Evolutionary conservation across 1,140 invertebrate genomes (phyloP), one percentile per base, ranked within the genome.

Genomic region (Pinna nobilis): DNA sequence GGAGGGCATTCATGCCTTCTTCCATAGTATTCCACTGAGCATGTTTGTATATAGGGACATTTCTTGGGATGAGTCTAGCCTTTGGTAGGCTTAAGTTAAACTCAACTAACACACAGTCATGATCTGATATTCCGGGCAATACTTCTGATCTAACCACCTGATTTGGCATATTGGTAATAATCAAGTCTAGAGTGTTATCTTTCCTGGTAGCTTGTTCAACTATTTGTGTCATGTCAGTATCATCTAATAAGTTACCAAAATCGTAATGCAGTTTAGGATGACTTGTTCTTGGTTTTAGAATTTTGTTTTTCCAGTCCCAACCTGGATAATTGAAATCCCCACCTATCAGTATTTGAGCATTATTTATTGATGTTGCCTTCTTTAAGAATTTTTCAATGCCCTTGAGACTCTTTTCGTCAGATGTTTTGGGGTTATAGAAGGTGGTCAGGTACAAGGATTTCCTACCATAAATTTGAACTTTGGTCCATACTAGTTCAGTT

Each of bases 401-500:
- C 18, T 57, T n/a, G 4, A 66, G 18, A 25, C 70, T 72, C 35
- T 66, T 20, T 37, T 72, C 61, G 59, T 72, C 53, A 33, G 63
- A 66, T 23, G 39, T 66, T 60, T 72, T 72, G 1, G 61, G 70
- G 18, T 65, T 55, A 33, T 72, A 72, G 33, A 51, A 77, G 1
- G 64, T 44, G 23, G 18, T 32, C 11, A 76, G 33, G 50, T 76
- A 68, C 2, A 77, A 18, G 32, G 55, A 18, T 47, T 50, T 70
- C 18, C 28, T 28, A 2, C 64, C 68, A 18, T 39, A 23, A 51
- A 72, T 25, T 49, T 59, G 11, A 4, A 77, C 30, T 53, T 57
- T 67, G 3, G 37, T 28, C 74, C 69, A 77, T 6, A 77, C n/a
- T 3, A 68, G 51, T 39, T 77, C 74, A 37, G n/a, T n/a, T n/a